phyloP scores from a whole-genome alignment of 2,113 vertebrate genomes.

The Potamarius usumacintae region DNA sequence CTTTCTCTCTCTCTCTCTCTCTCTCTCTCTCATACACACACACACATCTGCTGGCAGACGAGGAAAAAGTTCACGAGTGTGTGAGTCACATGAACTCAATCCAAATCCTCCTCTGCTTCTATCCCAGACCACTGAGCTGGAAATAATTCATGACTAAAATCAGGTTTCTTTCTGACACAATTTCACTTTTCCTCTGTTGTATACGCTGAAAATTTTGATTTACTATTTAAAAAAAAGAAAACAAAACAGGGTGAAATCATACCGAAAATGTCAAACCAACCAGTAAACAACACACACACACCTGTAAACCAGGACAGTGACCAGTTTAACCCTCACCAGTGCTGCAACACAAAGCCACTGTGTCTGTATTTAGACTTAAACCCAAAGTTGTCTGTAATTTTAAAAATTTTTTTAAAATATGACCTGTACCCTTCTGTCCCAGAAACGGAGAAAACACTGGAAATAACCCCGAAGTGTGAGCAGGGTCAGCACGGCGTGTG shows the following conservation, averaged over 20 bases:
- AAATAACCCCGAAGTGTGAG: not conserved
- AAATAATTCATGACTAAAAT: not conserved
- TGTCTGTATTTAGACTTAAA: not conserved
- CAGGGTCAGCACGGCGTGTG: not conserved
- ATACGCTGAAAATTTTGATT: not conserved
- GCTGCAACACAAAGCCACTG: not conserved
- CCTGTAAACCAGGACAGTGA: not conserved
- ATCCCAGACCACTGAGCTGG: not conserved
- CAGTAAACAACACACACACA: constrained; percentile 12
- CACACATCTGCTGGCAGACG: constrained; percentile 21
- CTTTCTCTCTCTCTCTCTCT: not conserved
- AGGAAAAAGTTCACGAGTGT: constrained; percentile 35
- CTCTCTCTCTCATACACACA: not conserved
- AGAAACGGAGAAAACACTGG: not conserved
- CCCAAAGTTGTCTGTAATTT: not conserved
- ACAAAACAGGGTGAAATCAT: not conserved
- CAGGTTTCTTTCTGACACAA: not conserved
- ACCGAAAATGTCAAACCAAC: not conserved
- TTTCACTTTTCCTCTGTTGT: not conserved
- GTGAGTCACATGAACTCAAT: constrained; percentile 13
- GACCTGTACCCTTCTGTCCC: not conserved
- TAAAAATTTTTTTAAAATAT: not conserved
- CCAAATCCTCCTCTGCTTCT: constrained; percentile 23
- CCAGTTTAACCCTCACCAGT: not conserved
- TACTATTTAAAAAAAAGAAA: not conserved